phyloP scores from a whole-genome alignment of 2,113 vertebrate genomes.

The Nematolebias whitei region DNA sequence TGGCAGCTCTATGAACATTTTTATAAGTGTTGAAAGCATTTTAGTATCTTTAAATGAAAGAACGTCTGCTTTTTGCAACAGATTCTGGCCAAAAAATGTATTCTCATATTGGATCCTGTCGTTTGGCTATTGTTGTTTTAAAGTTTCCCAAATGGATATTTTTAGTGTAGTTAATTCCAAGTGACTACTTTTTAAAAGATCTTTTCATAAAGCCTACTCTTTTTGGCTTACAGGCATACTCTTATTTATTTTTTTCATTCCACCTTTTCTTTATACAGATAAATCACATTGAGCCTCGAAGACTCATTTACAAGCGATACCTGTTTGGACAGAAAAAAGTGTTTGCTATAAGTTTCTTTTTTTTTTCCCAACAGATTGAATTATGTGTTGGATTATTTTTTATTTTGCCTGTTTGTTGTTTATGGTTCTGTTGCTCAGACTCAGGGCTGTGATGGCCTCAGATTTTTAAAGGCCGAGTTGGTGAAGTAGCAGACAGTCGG shows the following conservation, averaged over 20 bases:
- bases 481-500: conserved; percentile 1
- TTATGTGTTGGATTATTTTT: neutral
- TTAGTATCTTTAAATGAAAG: neutral
- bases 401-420: neutral
- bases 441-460: neutral
- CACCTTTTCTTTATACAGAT: no score
- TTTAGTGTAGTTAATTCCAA: neutral
- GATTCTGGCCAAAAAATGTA: neutral
- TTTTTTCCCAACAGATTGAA: no score
- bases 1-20: neutral
- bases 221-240: no score
- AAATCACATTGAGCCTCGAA: no score
- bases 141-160: neutral
- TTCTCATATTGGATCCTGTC: neutral
- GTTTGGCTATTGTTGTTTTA: no score
- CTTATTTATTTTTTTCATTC: no score
- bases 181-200: neutral
- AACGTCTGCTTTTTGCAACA: neutral
- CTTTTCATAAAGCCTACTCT: neutral
- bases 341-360: no score
- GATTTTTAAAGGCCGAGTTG: conserved; percentile 20
- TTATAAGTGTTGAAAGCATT: neutral
- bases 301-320: no score
- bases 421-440: neutral
- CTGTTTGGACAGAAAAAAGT: no score